Evolutionary conservation across 2,113 vertebrate genomes (phyloP).

Genomic region (Semnornis frantzii): DNA sequence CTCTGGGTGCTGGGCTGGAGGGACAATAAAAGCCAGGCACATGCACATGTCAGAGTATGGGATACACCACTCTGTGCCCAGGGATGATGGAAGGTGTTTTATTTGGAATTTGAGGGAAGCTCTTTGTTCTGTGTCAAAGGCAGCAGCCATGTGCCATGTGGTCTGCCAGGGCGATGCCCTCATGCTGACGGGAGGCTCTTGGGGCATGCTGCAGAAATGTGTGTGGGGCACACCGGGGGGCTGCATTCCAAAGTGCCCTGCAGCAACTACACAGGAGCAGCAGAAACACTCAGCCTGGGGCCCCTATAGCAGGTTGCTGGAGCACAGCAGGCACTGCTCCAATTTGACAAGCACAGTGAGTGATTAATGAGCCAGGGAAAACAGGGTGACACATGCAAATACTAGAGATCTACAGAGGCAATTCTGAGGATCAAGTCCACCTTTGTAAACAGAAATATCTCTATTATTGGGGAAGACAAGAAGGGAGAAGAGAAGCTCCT

Average conservation of each 20-base stretch:
- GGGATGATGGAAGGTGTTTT: not conserved
- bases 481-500: slow-evolving; percentile 37
- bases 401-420: slow-evolving; percentile 57
- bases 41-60: not conserved
- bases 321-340: slow-evolving; percentile 46
- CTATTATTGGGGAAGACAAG: slow-evolving; percentile 59
- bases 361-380: slow-evolving; percentile 71
- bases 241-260: not conserved
- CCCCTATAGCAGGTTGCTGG: slow-evolving; percentile 21
- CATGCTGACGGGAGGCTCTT: not conserved
- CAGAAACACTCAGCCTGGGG: not conserved
- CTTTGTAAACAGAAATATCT: slow-evolving; percentile 70
- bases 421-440: slow-evolving; percentile 66
- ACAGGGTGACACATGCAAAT: slow-evolving; percentile 69
- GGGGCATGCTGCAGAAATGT: not conserved
- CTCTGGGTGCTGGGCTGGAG: not conserved
- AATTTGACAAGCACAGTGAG: slow-evolving; percentile 57
- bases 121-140: not conserved
- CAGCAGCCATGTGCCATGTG: rapidly evolving
- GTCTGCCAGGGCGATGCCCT: not conserved
- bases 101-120: not conserved
- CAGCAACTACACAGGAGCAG: not conserved
- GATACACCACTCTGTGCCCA: not conserved
- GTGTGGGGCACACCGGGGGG: rapidly evolving
- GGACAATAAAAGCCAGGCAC: not conserved